A percentile compares a stretch with the other conserved stretches of the same genome.
Conservation (phyloP, 2,888 invertebrate genomes). For the Cephus pygmeus region DNA sequence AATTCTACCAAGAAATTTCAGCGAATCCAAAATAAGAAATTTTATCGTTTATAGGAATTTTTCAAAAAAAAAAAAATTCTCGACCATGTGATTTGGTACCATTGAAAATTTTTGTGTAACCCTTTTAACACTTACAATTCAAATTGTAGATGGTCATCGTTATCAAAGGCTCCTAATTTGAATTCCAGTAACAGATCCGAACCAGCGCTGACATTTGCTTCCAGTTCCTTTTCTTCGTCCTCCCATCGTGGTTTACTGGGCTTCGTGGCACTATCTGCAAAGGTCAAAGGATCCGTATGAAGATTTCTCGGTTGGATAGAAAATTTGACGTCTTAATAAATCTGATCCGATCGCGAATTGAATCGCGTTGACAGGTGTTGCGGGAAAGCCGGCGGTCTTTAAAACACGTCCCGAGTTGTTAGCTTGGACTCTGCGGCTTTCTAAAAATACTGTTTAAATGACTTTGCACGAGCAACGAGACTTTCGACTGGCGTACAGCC, state of each 20-base stretch:
- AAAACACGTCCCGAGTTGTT: constrained; percentile 23
- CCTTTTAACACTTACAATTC: constrained; percentile 50
- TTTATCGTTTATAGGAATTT: no score
- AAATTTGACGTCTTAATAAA: neutral
- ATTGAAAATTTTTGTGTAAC: no score
- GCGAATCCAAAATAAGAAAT: neutral
- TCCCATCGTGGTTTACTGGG: constrained; percentile 53
- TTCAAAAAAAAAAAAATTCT: no score
- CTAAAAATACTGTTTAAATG: constrained; percentile 56
- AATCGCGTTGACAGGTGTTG: constrained; percentile 17
- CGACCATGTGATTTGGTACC: no score
- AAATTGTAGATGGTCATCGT: constrained; percentile 49
- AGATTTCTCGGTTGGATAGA: neutral
- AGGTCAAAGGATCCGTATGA: neutral
- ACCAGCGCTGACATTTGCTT: constrained; percentile 43
- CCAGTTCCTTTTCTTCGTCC: constrained; percentile 46
- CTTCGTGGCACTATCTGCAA: neutral
- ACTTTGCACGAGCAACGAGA: constrained; percentile 33
- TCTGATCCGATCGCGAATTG: neutral
- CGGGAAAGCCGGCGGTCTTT: constrained; percentile 2
- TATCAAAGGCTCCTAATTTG: constrained; percentile 45
- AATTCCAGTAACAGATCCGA: constrained; percentile 53
- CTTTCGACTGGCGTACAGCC: neutral
- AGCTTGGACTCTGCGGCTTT: constrained; percentile 50
- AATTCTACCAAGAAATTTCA: neutral